A percentile compares a stretch with the other conserved stretches of the same genome.
phyloP scores from a whole-genome alignment of 1,140 invertebrate genomes.

The Teleopsis dalmanni region DNA sequence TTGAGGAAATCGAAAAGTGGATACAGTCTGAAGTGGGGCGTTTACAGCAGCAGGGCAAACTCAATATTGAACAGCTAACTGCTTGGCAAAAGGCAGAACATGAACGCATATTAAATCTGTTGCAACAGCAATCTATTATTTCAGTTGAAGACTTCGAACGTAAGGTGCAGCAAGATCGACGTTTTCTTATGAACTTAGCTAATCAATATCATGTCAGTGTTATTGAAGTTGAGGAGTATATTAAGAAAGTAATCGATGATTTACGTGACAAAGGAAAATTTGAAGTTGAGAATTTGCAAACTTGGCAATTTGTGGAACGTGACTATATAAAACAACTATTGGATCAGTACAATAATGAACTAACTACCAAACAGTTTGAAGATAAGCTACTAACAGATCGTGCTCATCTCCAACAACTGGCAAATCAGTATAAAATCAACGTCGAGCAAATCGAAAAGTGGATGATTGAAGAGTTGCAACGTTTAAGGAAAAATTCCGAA shows the following conservation, averaged over 20 bases:
- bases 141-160: slow-evolving; percentile 33
- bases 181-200: slow-evolving; percentile 29
- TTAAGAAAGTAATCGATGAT: slow-evolving; percentile 33
- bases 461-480: slow-evolving; percentile 36
- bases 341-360: slow-evolving; percentile 25
- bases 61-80: slow-evolving; percentile 34
- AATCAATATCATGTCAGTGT: slow-evolving; percentile 37
- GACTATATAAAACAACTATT: slow-evolving; percentile 35
- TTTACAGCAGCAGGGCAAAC: slow-evolving; percentile 30
- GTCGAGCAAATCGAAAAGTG: slow-evolving; percentile 38
- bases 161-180: slow-evolving; percentile 33
- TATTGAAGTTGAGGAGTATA: slow-evolving; percentile 30
- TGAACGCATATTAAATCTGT: slow-evolving; percentile 26
- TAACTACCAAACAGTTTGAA: slow-evolving; percentile 32
- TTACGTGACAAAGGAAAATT: slow-evolving; percentile 32
- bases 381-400: slow-evolving; percentile 28
- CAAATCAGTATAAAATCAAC: slow-evolving; percentile 32
- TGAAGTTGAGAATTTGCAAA: slow-evolving; percentile 31
- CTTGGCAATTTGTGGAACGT: slow-evolving; percentile 33
- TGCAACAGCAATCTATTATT: slow-evolving; percentile 31
- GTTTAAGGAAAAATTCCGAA: slow-evolving; percentile 25
- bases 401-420: slow-evolving; percentile 30
- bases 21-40: slow-evolving; percentile 30
- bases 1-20: slow-evolving; percentile 40
- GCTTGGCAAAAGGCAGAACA: slow-evolving; percentile 36